These are phyloP conservation scores for Cyrtonyx montezumae DNA, from an alignment of 2,113 vertebrate genomes.

Conservation along the genomic window DNA sequence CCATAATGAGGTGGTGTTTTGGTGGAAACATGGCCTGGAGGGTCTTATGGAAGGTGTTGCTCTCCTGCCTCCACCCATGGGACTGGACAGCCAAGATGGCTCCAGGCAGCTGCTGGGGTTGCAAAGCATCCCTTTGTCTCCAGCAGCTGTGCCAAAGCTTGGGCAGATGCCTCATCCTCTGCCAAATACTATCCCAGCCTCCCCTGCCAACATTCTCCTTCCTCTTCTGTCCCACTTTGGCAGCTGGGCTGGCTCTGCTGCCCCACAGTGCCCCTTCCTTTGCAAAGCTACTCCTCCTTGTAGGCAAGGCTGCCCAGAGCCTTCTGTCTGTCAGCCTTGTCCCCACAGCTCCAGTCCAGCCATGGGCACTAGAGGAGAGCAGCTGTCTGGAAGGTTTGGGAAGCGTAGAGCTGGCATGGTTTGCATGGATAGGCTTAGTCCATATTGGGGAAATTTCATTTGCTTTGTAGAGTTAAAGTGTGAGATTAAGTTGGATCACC, in stretches of 20 bases:
- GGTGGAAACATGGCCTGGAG: not conserved
- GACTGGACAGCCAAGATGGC: not conserved
- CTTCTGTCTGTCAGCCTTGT: not conserved
- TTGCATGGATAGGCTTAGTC: not conserved
- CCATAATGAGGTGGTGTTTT: fast-evolving
- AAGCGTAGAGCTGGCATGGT: fast-evolving
- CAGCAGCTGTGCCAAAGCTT: not conserved
- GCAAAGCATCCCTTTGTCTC: not conserved
- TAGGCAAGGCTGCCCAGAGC: not conserved
- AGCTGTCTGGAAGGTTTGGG: not conserved
- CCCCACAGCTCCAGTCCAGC: fast-evolving
- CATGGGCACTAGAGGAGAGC: not conserved
- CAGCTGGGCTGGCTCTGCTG: not conserved
- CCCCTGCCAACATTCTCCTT: not conserved
- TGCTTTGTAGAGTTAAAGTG: not conserved
- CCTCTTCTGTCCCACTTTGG: fast-evolving
- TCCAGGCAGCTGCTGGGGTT: not conserved
- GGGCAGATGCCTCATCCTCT: not conserved
- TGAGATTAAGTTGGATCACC: not conserved
- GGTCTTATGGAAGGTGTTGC: too few species aligned
- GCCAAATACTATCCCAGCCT: not conserved
- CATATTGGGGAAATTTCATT: not conserved
- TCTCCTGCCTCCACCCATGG: not conserved
- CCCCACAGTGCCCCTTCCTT: not conserved
- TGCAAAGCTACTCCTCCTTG: not conserved